A percentile compares a stretch with the other conserved stretches of the same genome.
These are phyloP conservation scores for Stramonita haemastoma DNA, from an alignment of 2,888 invertebrate species.

Conservation along the genomic window DNA sequence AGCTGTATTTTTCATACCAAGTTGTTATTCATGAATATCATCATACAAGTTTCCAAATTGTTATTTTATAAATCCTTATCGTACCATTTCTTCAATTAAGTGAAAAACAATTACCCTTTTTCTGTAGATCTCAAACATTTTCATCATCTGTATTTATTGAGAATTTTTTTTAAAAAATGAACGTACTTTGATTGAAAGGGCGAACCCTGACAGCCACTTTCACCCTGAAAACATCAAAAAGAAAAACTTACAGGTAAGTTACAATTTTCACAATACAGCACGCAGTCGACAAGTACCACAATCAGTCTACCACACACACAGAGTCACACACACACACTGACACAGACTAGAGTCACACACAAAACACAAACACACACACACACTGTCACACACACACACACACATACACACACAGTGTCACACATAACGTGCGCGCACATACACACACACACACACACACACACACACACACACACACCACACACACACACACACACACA, in stretches of 20 bases:
- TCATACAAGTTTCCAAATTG: background rate
- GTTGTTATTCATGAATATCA: no score
- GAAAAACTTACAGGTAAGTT: background rate
- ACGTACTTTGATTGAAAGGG: constrained; percentile 72
- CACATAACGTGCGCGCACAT: background rate
- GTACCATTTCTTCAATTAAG: background rate
- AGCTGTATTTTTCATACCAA: no score
- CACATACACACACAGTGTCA: background rate
- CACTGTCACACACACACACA: no score
- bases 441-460: no score
- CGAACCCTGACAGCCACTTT: constrained; percentile 74
- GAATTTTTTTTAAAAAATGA: background rate
- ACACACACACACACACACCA: no score
- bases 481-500: constrained; percentile 19
- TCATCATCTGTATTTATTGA: no score
- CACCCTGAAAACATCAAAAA: constrained; percentile 61
- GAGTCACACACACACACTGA: no score
- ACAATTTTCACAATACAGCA: background rate
- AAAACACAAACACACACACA: background rate
- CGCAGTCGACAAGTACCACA: background rate
- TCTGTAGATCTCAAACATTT: background rate
- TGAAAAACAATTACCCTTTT: background rate
- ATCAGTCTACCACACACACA: background rate
- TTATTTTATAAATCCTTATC: no score
- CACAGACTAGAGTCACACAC: no score